These are phyloP conservation scores for Brachionus rubens DNA, from an alignment of 1,140 invertebrate species.

Conservation along the genomic window DNA sequence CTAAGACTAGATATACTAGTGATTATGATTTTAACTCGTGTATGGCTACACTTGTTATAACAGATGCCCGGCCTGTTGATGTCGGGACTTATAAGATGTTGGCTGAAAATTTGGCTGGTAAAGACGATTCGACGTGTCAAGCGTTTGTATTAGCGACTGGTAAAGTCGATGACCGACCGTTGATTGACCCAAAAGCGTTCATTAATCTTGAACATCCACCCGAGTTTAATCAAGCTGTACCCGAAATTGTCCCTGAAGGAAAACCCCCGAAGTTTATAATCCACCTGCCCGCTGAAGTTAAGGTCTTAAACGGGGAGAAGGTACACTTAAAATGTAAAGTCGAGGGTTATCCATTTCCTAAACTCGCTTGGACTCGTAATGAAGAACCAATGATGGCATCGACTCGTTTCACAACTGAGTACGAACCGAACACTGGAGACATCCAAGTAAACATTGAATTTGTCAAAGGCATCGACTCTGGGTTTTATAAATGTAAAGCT, in stretches of 20 bases:
- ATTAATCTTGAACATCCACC: conserved; percentile 67
- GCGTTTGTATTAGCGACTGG: not conserved
- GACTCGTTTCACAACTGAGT: conserved; percentile 63
- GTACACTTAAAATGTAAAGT: conserved; percentile 21
- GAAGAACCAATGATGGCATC: conserved; percentile 48
- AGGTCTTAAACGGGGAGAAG: not conserved
- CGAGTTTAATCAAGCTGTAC: conserved; percentile 69
- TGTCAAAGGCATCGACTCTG: conserved; percentile 77
- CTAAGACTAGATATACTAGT: not conserved
- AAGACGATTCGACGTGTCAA: conserved; percentile 17
- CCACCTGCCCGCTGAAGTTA: conserved; percentile 1
- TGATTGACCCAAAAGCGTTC: conserved; percentile 43
- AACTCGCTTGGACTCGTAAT: conserved; percentile 48
- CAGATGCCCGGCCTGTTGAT: not conserved
- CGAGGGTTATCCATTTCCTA: conserved; percentile 41
- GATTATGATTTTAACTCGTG: conserved; percentile 16
- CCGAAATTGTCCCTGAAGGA: not conserved
- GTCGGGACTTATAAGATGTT: not conserved
- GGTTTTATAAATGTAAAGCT: conserved; percentile 62
- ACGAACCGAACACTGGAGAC: conserved; percentile 72
- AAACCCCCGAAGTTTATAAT: conserved; percentile 27
- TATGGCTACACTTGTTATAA: conserved; percentile 7
- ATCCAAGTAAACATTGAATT: conserved; percentile 28
- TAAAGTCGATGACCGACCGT: conserved; percentile 32
- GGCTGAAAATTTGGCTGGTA: conserved; percentile 36